These are phyloP conservation scores for Phrixothrix hirtus DNA, from an alignment of 2,888 invertebrate genomes.

Conservation along the genomic window DNA sequence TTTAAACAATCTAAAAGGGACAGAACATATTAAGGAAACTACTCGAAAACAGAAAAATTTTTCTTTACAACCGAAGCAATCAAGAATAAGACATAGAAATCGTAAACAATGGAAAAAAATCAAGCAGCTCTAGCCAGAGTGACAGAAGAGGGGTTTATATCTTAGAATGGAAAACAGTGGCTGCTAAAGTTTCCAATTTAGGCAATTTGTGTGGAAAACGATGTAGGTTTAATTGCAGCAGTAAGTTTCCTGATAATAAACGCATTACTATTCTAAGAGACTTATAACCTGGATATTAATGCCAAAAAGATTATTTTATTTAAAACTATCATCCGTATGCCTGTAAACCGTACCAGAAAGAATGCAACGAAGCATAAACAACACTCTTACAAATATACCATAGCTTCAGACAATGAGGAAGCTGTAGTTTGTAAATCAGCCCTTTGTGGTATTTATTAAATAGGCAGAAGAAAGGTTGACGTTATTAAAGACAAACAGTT, in stretches of 20 bases:
- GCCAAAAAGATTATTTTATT: constrained; percentile 3
- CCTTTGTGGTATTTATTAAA: constrained; percentile 8
- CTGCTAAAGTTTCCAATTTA: constrained; percentile 1
- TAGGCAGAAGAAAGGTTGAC: constrained; percentile 9
- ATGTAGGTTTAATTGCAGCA: constrained; percentile 10
- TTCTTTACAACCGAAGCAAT: constrained; percentile 1
- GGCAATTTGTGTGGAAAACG: neutral
- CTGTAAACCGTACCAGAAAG: neutral
- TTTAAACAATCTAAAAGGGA: no score
- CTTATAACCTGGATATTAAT: constrained; percentile 4
- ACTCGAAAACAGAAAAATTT: neutral
- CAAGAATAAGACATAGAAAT: neutral
- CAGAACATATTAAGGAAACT: neutral
- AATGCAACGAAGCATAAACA: no score
- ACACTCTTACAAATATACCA: constrained; percentile 3
- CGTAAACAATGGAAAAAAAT: constrained; percentile 6
- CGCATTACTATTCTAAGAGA: neutral
- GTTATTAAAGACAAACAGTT: constrained; percentile 3
- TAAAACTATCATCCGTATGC: neutral
- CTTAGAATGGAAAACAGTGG: constrained; percentile 1
- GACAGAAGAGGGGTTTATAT: constrained; percentile 2
- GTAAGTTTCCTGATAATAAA: neutral
- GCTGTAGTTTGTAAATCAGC: constrained; percentile 9
- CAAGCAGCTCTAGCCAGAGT: constrained; percentile 4
- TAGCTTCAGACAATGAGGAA: neutral